These are phyloP conservation scores for Cactoblastis cactorum DNA, from an alignment of 2,888 invertebrate species.

Conservation along the genomic window DNA sequence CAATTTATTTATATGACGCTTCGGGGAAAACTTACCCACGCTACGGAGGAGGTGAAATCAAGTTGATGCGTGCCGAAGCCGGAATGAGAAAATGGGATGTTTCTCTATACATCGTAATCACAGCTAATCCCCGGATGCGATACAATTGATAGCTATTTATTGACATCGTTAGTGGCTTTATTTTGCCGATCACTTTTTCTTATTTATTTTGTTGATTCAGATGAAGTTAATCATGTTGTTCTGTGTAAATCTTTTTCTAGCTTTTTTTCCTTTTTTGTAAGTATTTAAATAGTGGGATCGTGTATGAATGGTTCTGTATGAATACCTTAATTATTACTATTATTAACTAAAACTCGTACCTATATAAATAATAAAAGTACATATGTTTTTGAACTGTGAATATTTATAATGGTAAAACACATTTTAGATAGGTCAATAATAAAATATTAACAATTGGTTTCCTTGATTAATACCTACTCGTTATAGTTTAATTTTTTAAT, in stretches of 20 bases:
- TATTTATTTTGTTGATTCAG: background rate
- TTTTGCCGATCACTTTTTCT: slow-evolving; percentile 7
- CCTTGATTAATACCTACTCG: too few species aligned
- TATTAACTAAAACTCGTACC: too few species aligned
- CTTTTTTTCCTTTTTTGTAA: too few species aligned
- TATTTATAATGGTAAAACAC: too few species aligned
- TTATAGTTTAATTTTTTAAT: too few species aligned
- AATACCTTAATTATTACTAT: too few species aligned
- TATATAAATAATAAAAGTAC: too few species aligned
- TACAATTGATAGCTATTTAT: slow-evolving; percentile 31
- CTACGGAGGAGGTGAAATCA: slow-evolving; percentile 68
- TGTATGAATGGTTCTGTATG: too few species aligned
- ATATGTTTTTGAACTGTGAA: too few species aligned
- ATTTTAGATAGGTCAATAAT: too few species aligned
- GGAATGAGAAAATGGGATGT: slow-evolving; percentile 57
- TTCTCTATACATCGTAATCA: slow-evolving; percentile 48
- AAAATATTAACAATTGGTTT: too few species aligned
- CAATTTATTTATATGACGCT: slow-evolving; percentile 79
- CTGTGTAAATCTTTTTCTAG: background rate
- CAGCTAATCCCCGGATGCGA: slow-evolving; percentile 41
- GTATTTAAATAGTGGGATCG: too few species aligned
- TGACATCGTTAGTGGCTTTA: slow-evolving; percentile 14
- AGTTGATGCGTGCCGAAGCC: slow-evolving; percentile 65
- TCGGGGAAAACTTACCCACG: slow-evolving; percentile 72
- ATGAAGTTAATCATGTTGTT: background rate